Evolutionary conservation across 2,888 invertebrate genomes (phyloP), one percentile per base, ranked within the genome.

Genomic region (Catocala sponsa): DNA sequence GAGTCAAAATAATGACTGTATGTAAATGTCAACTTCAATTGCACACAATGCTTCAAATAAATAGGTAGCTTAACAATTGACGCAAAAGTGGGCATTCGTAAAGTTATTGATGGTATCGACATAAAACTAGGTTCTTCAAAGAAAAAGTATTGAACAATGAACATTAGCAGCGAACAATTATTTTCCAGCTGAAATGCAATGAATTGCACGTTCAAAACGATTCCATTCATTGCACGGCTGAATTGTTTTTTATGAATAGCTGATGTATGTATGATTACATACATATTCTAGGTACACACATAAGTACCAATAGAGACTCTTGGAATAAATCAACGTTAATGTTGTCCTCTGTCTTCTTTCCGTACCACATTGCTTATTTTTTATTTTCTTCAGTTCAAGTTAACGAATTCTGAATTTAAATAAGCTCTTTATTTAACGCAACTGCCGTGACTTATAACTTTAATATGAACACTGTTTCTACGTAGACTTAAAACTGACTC

Each of bases 161-260:
- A 65, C 62, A 76, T 75, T 73, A 68, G 64, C 74, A 75, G 74
- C 62, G 74, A 71, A 73, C 79, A 76, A 79, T 80, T 82, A 78
- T 82, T 76, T 79, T 79, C 70, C 67, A 71, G 56, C 63, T 78
- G 70, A 75, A 71, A 66, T 73, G 74, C 74, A 71, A 72, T 79
- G 74, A 80, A 76, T 77, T 76, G 68, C 59, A 65, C 64, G 64
- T 62, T 76, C 55, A 41, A 63, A 75, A 64, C 63, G 72, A 59
- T 75, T 74, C 74, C 71, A 67, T 65, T 74, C 48, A 68, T 71
- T 68, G 41, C 49, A 54, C 62, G 53, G 60, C 62, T 65, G 59
- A 67, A 78, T 74, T 65, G 69, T 72, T 79, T 59, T 52, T 65
- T 68, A 73, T 65, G 71, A 74, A 79, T 76, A 59, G 66, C 62